Conservation (phyloP, 2,113 vertebrate genomes). For the Australoheros scitulus region DNA sequence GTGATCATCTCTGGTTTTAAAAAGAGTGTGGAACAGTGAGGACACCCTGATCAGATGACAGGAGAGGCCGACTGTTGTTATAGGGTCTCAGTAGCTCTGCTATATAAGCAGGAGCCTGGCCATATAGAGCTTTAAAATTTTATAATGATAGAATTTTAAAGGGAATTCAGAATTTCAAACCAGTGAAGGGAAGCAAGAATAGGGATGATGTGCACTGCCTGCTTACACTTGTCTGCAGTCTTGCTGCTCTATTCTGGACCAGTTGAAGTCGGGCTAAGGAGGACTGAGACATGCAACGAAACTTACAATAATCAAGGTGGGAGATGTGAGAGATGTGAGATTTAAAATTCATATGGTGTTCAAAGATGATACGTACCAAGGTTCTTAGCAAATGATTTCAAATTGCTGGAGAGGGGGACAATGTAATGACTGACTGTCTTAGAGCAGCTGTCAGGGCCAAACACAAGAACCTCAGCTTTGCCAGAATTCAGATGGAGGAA, state of each 20-base stretch:
- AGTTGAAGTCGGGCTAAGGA: neutral
- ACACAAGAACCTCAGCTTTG: neutral
- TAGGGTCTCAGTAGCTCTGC: neutral
- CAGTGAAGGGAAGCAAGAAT: neutral
- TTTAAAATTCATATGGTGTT: neutral
- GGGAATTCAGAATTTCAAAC: neutral
- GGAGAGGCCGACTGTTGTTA: too few relatives aligned
- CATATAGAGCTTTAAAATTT: neutral
- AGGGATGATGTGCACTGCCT: rapidly evolving
- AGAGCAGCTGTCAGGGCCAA: neutral
- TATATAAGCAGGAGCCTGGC: neutral
- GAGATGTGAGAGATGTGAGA: neutral
- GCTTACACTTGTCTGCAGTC: neutral
- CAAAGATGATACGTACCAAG: rapidly evolving
- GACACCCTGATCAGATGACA: too few relatives aligned
- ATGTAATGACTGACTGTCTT: neutral
- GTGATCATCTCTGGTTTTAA: too few relatives aligned
- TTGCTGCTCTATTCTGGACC: neutral
- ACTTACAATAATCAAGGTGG: neutral
- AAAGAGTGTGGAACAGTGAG: too few relatives aligned
- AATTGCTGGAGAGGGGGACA: neutral
- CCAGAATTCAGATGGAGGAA: neutral
- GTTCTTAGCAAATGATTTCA: neutral
- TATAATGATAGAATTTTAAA: neutral
- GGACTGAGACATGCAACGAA: neutral